Evolutionary conservation across 2,797 vertebrate species (phyloP).

Genomic region (Centropyge bicolor): DNA sequence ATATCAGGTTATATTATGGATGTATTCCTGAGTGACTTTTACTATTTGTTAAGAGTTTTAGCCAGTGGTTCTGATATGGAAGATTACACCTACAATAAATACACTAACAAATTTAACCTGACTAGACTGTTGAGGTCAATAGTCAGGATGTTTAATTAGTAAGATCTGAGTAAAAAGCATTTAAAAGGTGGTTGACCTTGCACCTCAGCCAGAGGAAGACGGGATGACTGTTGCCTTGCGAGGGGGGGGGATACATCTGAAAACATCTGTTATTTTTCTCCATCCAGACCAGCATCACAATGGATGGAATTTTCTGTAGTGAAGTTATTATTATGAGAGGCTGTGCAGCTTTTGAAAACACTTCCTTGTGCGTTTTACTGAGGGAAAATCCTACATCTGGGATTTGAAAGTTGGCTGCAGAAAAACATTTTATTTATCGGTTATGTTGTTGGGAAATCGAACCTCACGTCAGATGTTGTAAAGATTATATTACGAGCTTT

Average conservation of each 20-base stretch:
- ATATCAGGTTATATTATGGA: neutral
- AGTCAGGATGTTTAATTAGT: neutral
- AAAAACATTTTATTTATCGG: conserved; percentile 16
- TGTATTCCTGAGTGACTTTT: neutral
- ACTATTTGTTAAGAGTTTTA: neutral
- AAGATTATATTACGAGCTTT: neutral
- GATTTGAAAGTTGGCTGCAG: conserved; percentile 16
- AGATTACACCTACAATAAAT: conserved; percentile 4
- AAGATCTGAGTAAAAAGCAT: neutral
- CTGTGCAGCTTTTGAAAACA: neutral
- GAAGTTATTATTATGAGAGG: neutral
- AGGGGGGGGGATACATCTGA: neutral
- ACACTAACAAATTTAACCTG: neutral
- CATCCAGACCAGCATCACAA: neutral
- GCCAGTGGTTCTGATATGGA: neutral
- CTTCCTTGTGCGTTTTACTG: conserved; percentile 18
- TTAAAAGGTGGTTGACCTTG: neutral
- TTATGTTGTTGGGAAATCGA: conserved; percentile 2
- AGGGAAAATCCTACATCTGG: conserved; percentile 23
- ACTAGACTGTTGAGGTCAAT: neutral
- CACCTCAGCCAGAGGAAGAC: neutral
- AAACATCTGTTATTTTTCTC: neutral
- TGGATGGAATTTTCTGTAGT: neutral
- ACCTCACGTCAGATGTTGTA: neutral
- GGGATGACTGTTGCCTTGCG: neutral